Evolutionary conservation across 2,113 vertebrate species (phyloP).

Genomic region (Oophaga pumilio): DNA sequence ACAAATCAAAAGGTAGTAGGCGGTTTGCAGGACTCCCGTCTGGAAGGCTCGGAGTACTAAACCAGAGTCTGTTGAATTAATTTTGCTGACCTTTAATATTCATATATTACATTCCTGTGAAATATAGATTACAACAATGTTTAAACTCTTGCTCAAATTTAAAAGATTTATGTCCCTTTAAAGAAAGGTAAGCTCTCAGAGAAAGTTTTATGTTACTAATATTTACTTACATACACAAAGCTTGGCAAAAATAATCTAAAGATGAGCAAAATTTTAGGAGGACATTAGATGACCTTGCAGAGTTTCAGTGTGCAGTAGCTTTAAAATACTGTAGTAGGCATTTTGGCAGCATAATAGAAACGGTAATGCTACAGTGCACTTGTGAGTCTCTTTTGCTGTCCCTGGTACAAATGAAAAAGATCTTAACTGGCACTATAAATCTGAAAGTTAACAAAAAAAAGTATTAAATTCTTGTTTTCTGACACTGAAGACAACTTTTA

Average conservation of each 20-base stretch:
- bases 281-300: slow-evolving; percentile 24
- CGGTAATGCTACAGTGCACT: slow-evolving; percentile 2
- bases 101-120: no score
- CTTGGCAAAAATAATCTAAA: neutral
- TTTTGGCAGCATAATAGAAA: slow-evolving; percentile 11
- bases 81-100: no score
- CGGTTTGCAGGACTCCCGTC: no score
- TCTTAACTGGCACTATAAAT: neutral
- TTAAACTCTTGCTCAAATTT: neutral
- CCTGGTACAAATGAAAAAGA: neutral
- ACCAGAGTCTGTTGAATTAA: no score
- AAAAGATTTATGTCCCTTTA: neutral
- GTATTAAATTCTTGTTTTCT: neutral
- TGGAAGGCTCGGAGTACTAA: no score
- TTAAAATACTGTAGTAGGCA: slow-evolving; percentile 5
- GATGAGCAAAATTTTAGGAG: neutral
- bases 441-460: no score
- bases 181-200: neutral
- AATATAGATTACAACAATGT: no score
- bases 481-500: no score
- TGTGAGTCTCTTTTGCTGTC: slow-evolving; percentile 11
- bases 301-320: slow-evolving; percentile 18
- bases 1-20: no score
- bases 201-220: neutral
- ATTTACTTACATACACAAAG: neutral